Base-by-base conservation (phyloP, 1,140 invertebrate genomes). In the Parasteatoda tepidariorum region DNA sequence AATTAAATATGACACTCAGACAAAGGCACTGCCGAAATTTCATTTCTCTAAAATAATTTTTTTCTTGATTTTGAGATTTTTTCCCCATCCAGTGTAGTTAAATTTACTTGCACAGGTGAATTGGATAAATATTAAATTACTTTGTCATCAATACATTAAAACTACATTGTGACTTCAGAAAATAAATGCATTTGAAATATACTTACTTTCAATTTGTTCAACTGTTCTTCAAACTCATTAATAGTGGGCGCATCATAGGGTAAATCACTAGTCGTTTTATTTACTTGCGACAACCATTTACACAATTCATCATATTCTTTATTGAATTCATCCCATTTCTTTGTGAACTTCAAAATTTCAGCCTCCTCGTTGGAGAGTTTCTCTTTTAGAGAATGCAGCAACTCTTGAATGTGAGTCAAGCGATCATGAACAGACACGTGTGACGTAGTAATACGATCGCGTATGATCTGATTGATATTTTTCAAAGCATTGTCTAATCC, bases 401-500 rank as follows among this genome's bases (percentile, higher is more conserved):
- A 38, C 22, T 92, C 90, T 88, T 95, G 93, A 13, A 95, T 90
- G 87, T 94, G 93, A 84, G 92, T 92, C 0, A 95, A 90, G 26
- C 95, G 89, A 83, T 91, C 90, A 1, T 91, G 91, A 15, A 94
- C 93, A 33, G 92, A 93, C 71, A 94, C 89, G 4, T 93, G 92
- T 86, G 92, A 92, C 15, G 92, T 92, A 5, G 91, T 91, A 84
- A 92, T 90, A 59, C 92, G 92, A 88, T 95, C 93, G 2, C 92
- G 91, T 26, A 96, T 90, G 68, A 91, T 91, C 13, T 89, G 88
- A 24, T 86, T 87, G 74, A 86, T 87, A 57, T 87, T 85, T 4
- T 93, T 90, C 62, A 91, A 92, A n/a, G 92, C 90, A 81, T 91
- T 91, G 85, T 96, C 94, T 55, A 96, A 91, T 55, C 91, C 86